Evolutionary conservation across 2,113 vertebrate species (phyloP).

Genomic region (Synchiropus splendidus): DNA sequence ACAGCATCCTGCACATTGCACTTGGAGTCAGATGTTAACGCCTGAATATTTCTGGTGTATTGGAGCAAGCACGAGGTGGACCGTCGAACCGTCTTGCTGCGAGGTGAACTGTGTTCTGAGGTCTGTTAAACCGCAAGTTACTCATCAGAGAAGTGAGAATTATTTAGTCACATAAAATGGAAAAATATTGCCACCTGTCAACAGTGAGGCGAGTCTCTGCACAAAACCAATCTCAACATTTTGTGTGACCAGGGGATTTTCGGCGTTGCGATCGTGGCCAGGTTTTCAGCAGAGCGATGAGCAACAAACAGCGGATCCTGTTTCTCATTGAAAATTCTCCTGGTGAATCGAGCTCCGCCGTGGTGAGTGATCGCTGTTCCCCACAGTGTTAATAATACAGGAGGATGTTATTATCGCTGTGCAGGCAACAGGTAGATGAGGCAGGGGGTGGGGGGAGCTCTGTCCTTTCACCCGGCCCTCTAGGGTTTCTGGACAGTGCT

Average conservation of each 20-base stretch:
- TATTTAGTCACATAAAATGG: no score
- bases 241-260: slow-evolving; percentile 36
- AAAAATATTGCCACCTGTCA: no score
- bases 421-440: slow-evolving; percentile 46
- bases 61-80: no score
- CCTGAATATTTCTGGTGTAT: no score
- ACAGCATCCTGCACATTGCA: no score
- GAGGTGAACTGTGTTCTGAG: no score
- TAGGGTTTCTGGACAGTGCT: slow-evolving; percentile 64
- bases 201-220: no score
- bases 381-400: slow-evolving; percentile 72
- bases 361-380: slow-evolving; percentile 69
- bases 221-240: slow-evolving; percentile 49
- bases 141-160: no score
- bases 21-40: no score
- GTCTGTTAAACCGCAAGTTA: no score
- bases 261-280: slow-evolving; percentile 8
- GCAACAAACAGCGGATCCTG: slow-evolving; percentile 38
- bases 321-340: slow-evolving; percentile 73
- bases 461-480: slow-evolving; percentile 62
- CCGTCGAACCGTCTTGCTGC: no score
- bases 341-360: slow-evolving; percentile 58
- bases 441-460: slow-evolving; percentile 14
- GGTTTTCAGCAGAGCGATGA: slow-evolving; percentile 35
- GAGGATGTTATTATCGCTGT: slow-evolving; percentile 73